Base-by-base conservation (phyloP, 2,888 invertebrate species). In the Dicycla oo region DNA sequence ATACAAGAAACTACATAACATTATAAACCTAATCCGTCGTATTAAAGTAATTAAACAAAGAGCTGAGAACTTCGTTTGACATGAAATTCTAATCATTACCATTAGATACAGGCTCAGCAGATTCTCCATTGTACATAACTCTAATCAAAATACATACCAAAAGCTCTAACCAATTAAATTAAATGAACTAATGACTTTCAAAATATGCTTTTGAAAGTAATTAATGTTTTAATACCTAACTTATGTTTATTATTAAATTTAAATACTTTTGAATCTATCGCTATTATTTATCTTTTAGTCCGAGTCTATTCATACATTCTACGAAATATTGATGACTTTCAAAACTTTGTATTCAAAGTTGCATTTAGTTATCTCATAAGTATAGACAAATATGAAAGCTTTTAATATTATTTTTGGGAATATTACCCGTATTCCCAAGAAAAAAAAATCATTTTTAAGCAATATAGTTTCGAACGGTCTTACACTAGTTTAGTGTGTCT, bases 301-400 rank as follows among this genome's bases (percentile, higher is more conserved):
- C 5, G 7, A 54, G 15, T 34, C 34, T 34, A 34, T 10, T 66
- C 20, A 49, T 18, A 34, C n/a, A 60, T 69, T 63, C 38, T 57
- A 49, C 43, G 34, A 73, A 73, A 73, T 63, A 34, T 64, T 30
- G 8, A 73, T 47, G 23, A 23, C 3, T 47, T n/a, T 53, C 7
- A n/a, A 40, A 65, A 47, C 13, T 53, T 23, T 38, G 53, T 13
- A 26, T 40, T 38, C 7, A 11, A 38, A 49, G n/a, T 64, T 11
- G 20, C 40, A 66, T 66, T n/a, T 49, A 20, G 15, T 34, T 34
- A 63, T 45, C 8, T 49, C 3, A 20, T 10, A 47, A 26, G 4
- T 47, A 6, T 0, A 26, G 40, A n/a, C 5, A 26, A 53, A 30
- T 45, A 23, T 20, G 7, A 38, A 10, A 45, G 11, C n/a, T 70